Conservation (phyloP, 2,113 vertebrate genomes). For the Antennarius striatus region DNA sequence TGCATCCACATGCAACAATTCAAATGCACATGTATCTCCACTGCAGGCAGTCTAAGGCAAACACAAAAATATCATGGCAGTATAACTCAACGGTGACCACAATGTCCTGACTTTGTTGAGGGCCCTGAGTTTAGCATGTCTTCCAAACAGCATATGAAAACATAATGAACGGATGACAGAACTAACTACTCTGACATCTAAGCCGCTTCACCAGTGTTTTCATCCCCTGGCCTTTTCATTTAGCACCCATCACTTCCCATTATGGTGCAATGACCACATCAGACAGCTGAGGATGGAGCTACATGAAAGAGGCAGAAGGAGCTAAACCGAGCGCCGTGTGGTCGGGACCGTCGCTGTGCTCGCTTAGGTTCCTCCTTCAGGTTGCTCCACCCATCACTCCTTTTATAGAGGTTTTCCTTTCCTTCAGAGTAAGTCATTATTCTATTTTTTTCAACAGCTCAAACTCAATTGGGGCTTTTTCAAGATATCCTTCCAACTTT, state of each 20-base stretch:
- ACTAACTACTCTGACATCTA: slow-evolving; percentile 72
- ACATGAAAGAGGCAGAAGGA: slow-evolving; percentile 68
- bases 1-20: slow-evolving; percentile 16
- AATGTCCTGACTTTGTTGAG: slow-evolving; percentile 51
- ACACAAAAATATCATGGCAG: slow-evolving; percentile 20
- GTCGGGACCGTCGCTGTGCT: slow-evolving; percentile 51
- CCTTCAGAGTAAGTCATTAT: slow-evolving; percentile 7
- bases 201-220: slow-evolving; percentile 68
- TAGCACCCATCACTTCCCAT: slow-evolving; percentile 76
- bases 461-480: slow-evolving; percentile 25
- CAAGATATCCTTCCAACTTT: slow-evolving; percentile 36
- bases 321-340: slow-evolving; percentile 58
- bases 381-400: slow-evolving; percentile 19
- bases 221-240: slow-evolving; percentile 77
- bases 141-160: slow-evolving; percentile 74
- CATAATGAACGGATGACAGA: slow-evolving; percentile 76
- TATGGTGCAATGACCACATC: slow-evolving; percentile 75
- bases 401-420: slow-evolving; percentile 42
- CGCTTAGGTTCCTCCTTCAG: slow-evolving; percentile 15
- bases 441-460: slow-evolving; percentile 47
- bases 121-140: slow-evolving; percentile 55
- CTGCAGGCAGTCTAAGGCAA: slow-evolving; percentile 24
- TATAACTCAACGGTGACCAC: slow-evolving; percentile 45
- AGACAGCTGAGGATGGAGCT: slow-evolving; percentile 63
- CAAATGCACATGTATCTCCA: slow-evolving; percentile 16